phyloP scores from a whole-genome alignment of 2,888 invertebrate genomes.

The Synergus umbraculus region DNA sequence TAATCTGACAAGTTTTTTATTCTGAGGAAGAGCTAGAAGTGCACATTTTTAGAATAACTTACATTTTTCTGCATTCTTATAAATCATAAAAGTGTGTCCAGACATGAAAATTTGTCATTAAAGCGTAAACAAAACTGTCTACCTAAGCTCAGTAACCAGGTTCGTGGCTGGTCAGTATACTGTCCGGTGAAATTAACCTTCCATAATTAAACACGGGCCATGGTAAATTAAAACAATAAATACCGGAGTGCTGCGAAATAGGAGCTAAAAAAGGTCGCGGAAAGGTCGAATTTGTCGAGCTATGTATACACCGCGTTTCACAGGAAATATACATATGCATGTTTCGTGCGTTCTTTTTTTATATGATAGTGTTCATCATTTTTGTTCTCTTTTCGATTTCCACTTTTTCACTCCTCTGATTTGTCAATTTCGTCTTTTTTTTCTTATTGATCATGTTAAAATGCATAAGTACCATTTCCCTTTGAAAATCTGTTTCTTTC shows the following conservation, averaged over 20 bases:
- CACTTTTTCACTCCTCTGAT: background rate
- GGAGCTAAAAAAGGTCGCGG: slow-evolving; percentile 50
- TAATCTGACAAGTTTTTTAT: background rate
- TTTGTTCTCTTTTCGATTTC: background rate
- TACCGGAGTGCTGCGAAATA: slow-evolving; percentile 58
- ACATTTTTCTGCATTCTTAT: background rate
- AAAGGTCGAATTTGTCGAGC: slow-evolving; percentile 50
- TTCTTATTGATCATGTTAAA: background rate
- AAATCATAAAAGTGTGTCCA: background rate
- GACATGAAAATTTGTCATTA: slow-evolving; percentile 50
- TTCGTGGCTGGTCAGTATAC: slow-evolving; percentile 47
- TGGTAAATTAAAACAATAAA: slow-evolving; percentile 76
- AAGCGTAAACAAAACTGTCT: slow-evolving; percentile 50
- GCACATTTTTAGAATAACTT: background rate
- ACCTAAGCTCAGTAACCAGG: slow-evolving; percentile 44
- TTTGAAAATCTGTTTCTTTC: background rate
- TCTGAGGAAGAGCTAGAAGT: background rate
- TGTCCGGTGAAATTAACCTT: slow-evolving; percentile 70
- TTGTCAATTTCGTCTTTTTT: background rate
- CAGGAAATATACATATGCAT: background rate
- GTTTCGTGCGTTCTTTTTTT: background rate
- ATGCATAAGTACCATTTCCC: background rate
- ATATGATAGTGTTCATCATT: background rate
- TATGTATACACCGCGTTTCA: slow-evolving; percentile 46
- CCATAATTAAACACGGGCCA: slow-evolving; percentile 73